Conservation (phyloP, 2,888 invertebrate genomes). For the Amphimallon solstitiale region DNA sequence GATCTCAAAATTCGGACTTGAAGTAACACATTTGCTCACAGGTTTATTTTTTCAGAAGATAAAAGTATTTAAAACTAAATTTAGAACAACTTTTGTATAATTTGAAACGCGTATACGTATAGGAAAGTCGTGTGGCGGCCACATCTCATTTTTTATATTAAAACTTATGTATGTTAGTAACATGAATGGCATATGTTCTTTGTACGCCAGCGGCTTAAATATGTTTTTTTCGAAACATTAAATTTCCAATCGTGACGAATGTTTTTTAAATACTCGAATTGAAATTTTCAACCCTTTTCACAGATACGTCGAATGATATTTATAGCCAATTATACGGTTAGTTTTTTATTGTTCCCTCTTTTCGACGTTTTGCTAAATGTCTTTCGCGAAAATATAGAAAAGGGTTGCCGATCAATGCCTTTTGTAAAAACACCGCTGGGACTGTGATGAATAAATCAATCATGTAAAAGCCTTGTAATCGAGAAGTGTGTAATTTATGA, state of each 20-base stretch:
- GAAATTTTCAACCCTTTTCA: conserved; percentile 35
- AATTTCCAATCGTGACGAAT: conserved; percentile 40
- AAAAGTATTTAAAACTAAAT: no score
- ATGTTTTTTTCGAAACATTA: conserved; percentile 40
- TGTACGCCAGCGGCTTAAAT: not conserved
- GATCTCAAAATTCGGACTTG: no score
- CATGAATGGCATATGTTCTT: conserved; percentile 21
- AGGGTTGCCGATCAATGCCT: conserved; percentile 9
- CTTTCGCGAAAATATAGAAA: conserved; percentile 12
- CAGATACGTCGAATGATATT: conserved; percentile 43
- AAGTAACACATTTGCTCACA: no score
- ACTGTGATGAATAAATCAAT: conserved; percentile 25
- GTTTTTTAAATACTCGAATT: conserved; percentile 33
- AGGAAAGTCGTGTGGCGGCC: no score
- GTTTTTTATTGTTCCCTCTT: conserved; percentile 30
- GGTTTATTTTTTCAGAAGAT: no score
- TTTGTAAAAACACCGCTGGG: not conserved
- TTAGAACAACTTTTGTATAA: no score
- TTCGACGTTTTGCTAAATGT: not conserved
- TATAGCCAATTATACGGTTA: conserved; percentile 38
- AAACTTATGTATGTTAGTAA: no score
- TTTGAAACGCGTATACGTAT: no score
- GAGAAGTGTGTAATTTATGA: conserved; percentile 18
- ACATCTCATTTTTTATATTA: no score
- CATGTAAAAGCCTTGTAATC: not conserved